phyloP scores from a whole-genome alignment of 2,888 invertebrate species.

The Polia nebulosa region DNA sequence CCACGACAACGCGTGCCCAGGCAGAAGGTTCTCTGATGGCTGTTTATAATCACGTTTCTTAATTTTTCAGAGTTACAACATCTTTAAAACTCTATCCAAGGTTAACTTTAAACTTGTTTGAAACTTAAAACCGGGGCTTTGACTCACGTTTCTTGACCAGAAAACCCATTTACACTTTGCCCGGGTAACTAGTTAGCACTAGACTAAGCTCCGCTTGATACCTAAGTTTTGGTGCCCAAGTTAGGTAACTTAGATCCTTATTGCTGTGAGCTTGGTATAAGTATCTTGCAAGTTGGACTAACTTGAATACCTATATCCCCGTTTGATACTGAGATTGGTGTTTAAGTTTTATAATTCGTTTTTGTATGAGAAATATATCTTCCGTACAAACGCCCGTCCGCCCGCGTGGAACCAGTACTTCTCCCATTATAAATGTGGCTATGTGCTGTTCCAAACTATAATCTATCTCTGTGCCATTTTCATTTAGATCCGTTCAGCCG shows the following conservation, averaged over 20 bases:
- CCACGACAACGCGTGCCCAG: too few relatives aligned
- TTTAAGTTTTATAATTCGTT: conserved; percentile 11
- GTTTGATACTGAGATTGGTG: conserved; percentile 8
- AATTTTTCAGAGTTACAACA: background rate
- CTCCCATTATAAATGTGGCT: too few relatives aligned
- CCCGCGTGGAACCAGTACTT: too few relatives aligned
- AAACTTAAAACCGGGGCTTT: conserved; percentile 19
- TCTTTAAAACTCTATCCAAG: background rate
- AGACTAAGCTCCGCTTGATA: conserved; percentile 4
- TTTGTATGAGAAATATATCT: background rate
- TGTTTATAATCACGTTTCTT: too few relatives aligned
- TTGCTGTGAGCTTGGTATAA: conserved; percentile 22
- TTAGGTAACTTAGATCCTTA: conserved; percentile 34
- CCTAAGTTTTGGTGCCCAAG: conserved; percentile 24
- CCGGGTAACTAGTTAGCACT: conserved; percentile 28
- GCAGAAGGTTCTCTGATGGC: too few relatives aligned
- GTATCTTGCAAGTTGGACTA: conserved; percentile 24
- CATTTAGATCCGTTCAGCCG: too few relatives aligned
- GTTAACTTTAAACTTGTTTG: conserved; percentile 1
- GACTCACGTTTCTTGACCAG: conserved; percentile 33
- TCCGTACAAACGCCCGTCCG: too few relatives aligned
- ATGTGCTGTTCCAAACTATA: too few relatives aligned
- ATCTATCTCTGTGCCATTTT: too few relatives aligned
- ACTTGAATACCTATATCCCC: conserved; percentile 11
- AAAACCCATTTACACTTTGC: conserved; percentile 42